Conservation (phyloP, 2,797 vertebrate species). For the Melanotaenia nigrans region DNA sequence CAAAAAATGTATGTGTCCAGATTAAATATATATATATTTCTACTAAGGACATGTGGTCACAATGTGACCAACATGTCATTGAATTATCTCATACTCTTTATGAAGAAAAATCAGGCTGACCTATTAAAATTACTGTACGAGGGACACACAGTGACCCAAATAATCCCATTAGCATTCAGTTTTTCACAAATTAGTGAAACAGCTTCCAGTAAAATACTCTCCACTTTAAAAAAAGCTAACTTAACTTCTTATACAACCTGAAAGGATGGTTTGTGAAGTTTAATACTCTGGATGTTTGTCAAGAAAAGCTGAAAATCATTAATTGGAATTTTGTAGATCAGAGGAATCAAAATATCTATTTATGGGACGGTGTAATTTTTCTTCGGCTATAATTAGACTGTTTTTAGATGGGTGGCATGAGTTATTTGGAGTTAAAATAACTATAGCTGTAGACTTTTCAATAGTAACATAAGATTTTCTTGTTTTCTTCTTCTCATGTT, state of each 20-base stretch:
- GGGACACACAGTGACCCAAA: background rate
- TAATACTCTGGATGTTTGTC: background rate
- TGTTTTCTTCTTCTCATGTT: slow-evolving; percentile 37
- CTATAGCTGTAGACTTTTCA: slow-evolving; percentile 14
- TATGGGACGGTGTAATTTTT: background rate
- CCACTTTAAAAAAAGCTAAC: background rate
- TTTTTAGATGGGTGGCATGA: slow-evolving; percentile 10
- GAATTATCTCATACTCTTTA: background rate
- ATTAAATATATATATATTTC: too few relatives aligned
- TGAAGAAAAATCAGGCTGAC: background rate
- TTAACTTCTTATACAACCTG: background rate
- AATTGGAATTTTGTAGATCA: background rate
- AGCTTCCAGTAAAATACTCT: background rate
- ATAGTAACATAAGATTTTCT: slow-evolving; percentile 7
- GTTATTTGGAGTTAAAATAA: slow-evolving; percentile 29
- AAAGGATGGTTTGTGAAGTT: background rate
- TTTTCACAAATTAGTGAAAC: background rate
- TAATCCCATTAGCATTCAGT: background rate
- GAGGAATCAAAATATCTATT: background rate
- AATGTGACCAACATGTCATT: background rate
- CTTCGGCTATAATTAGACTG: background rate
- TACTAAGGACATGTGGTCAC: too few relatives aligned
- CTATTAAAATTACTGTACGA: background rate
- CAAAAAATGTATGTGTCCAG: too few relatives aligned
- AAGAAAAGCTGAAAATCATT: background rate